phyloP scores from a whole-genome alignment of 2,888 invertebrate genomes.

The Xylocampa areola region DNA sequence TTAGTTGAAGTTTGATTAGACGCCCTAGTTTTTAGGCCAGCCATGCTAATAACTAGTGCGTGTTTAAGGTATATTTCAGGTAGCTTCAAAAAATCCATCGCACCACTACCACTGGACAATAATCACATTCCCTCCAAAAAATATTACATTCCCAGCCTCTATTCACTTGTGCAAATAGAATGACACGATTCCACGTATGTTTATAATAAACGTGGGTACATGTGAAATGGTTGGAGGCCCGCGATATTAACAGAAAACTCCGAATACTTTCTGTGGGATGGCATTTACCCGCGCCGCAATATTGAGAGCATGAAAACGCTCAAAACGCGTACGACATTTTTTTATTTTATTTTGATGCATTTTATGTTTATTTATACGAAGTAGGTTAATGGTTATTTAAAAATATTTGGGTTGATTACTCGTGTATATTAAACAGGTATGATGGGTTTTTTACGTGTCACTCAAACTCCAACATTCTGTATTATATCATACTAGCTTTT shows the following conservation, averaged over 20 bases:
- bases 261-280: conserved; percentile 51
- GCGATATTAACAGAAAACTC: conserved; percentile 59
- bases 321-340: conserved; percentile 34
- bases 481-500: too few species aligned
- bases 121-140: conserved; percentile 11
- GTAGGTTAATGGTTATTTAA: conserved; percentile 9
- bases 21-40: too few species aligned
- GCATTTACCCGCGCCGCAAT: conserved; percentile 52
- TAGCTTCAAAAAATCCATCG: conserved; percentile 3
- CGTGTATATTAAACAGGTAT: too few species aligned
- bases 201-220: conserved; percentile 63
- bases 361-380: conserved; percentile 28
- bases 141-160: conserved; percentile 42
- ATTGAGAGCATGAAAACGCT: conserved; percentile 49
- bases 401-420: neutral
- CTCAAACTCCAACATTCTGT: too few species aligned
- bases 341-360: conserved; percentile 36
- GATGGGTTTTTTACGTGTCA: too few species aligned
- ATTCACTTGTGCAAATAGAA: conserved; percentile 60
- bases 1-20: too few species aligned
- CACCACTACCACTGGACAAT: conserved; percentile 13
- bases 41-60: too few species aligned
- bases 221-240: conserved; percentile 53
- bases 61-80: too few species aligned
- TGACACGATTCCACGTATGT: conserved; percentile 57